Base-by-base conservation (phyloP, 2,113 vertebrate genomes). In the Steatornis caripensis region DNA sequence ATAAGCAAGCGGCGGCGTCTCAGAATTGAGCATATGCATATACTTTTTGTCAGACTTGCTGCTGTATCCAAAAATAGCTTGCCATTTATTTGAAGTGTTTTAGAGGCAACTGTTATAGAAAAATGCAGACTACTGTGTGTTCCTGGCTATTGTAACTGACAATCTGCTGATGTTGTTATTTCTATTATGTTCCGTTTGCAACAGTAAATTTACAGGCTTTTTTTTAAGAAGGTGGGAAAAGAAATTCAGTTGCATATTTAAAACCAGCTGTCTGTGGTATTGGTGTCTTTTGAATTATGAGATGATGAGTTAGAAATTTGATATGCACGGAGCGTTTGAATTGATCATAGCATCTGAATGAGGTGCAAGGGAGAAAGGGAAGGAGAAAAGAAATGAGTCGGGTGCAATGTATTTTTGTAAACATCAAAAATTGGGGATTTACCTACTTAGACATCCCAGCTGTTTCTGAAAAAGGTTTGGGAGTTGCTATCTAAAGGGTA, bases 141-240 rank as follows among this genome's bases (percentile, higher is more conserved):
- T 93, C 89, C 93, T 95, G 64, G 43, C 64, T 93, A 65, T 91
- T 96, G 91, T 96, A 81, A 94, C 82, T 81, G 89, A 75, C 91
- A 93, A 48, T 78, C 53, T 95, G 95, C 95, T 91, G 95, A 91
- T 84, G 54, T 57, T 95, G 90, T 83, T 95, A 61, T 94, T 95
- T 94, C 90, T 88, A 34, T 69, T 89, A 12, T 6, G 4, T 61
- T 95, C 74, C 83, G 55, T 96, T 94, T 96, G 87, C 71, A 91
- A 72, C 84, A 23, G 53, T 89, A 90, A 80, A 69, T 89, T 87
- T 88, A 53, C 64, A 90, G 69, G 57, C 20, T 45, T 41, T 58
- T 82, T 94, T 74, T 85, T 41, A 65, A 68, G 66, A 89, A 81
- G 37, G 22, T 71, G 41, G 55, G n/a, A 71, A 90, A 71, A 95